Evolutionary conservation across 2,113 vertebrate species (phyloP).

Genomic region (Ginglymostoma cirratum): DNA sequence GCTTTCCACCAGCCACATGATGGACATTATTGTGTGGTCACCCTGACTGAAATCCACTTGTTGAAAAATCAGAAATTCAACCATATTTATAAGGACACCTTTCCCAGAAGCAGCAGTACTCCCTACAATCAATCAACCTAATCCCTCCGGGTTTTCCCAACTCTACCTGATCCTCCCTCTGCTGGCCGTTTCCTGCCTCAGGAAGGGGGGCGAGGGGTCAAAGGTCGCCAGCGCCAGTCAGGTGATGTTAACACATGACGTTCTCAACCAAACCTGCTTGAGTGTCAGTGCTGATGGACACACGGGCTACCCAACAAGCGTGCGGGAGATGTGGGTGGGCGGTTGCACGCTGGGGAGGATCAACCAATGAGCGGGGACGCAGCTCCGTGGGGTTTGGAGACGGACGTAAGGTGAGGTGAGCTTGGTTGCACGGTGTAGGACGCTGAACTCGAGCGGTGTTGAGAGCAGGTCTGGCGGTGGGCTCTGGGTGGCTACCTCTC

Average conservation of each 20-base stretch:
- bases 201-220: not conserved
- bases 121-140: not conserved
- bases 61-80: not conserved
- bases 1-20: not conserved
- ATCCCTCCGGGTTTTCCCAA: not conserved
- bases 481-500: not conserved
- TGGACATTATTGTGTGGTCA: not conserved
- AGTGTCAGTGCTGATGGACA: slow-evolving; percentile 38
- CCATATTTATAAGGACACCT: not conserved
- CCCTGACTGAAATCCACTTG: not conserved
- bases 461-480: slow-evolving; percentile 46
- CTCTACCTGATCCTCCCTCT: not conserved
- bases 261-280: slow-evolving; percentile 53
- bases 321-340: slow-evolving; percentile 38
- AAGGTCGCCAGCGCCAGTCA: slow-evolving; percentile 55
- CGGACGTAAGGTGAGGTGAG: not conserved
- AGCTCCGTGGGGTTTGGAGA: not conserved
- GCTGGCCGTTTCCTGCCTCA: not conserved
- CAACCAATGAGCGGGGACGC: slow-evolving; percentile 40
- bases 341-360: not conserved
- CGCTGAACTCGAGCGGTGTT: slow-evolving; percentile 45
- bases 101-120: not conserved
- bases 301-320: slow-evolving; percentile 16
- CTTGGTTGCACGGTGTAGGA: slow-evolving; percentile 35
- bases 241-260: slow-evolving; percentile 65